Percentiles rank a stretch among this genome's conserved stretches.
Conservation (phyloP, 1,140 invertebrate species). For the Pseudobourletiella spinata region DNA sequence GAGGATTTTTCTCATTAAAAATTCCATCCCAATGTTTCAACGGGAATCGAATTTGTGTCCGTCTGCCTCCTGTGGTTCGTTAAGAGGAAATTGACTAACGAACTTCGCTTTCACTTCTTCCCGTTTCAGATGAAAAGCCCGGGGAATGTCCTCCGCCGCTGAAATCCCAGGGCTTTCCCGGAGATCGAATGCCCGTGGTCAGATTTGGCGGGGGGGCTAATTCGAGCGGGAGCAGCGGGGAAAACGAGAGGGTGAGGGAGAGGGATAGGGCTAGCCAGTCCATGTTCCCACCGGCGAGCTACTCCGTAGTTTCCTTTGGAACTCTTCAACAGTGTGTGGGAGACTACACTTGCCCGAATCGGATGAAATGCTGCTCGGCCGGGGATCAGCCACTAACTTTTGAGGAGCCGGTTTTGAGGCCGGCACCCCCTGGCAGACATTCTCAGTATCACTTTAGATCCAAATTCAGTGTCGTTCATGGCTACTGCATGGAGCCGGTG, state of each 20-base stretch:
- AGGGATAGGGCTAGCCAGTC: no score
- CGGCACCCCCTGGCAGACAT: neutral
- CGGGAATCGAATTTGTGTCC: neutral
- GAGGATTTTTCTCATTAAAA: neutral
- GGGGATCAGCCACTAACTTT: slow-evolving; percentile 12
- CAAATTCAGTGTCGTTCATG: neutral
- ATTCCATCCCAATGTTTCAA: neutral
- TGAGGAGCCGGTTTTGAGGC: neutral
- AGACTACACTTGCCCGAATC: slow-evolving; percentile 24
- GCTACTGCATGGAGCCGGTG: slow-evolving; percentile 24
- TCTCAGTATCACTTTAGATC: neutral
- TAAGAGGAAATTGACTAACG: neutral
- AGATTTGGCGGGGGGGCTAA: neutral
- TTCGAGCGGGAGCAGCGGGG: neutral
- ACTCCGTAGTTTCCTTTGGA: neutral
- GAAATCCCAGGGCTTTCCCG: no score
- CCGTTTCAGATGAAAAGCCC: slow-evolving; percentile 28
- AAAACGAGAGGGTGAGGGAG: neutral
- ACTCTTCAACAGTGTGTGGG: slow-evolving; percentile 9
- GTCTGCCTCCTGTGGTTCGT: neutral
- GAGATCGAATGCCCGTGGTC: neutral
- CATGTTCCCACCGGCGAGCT: neutral
- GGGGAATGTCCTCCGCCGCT: slow-evolving; percentile 22
- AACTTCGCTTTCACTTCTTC: neutral
- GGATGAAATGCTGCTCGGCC: slow-evolving; percentile 25